Base-by-base conservation (phyloP, 1,140 invertebrate genomes). In the Cherax quadricarinatus region DNA sequence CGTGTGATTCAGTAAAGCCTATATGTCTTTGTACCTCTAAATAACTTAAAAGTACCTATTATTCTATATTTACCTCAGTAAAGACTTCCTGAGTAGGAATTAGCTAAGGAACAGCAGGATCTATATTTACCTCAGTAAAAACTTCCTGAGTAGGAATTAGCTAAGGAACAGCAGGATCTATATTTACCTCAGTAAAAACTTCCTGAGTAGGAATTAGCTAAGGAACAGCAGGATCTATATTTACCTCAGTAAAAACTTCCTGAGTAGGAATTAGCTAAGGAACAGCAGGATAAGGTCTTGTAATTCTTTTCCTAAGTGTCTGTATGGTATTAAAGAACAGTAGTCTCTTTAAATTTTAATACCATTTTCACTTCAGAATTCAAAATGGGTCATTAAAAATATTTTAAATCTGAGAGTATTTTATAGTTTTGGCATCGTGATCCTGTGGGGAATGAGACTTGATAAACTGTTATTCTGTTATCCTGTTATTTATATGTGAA, bases 11-110 rank as follows among this genome's bases (percentile, higher is more conserved):
- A n/a, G 75, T 80, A 86, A 86, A 73, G 89, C n/a, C 84, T 85
- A 57, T 24, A 83, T 89, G 88, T 83, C 89, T 86, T 91, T 80
- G 84, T 86, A 91, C 89, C 80, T 85, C 89, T 84, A 91, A 60
- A 91, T 89, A 89, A 80, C 83, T 62, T 80, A 91, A 91, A 91
- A 70, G 73, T 91, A 91, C 84, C 84, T 91, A 91, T 91, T 91
- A 86, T 91, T 91, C 89, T 91, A 91, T 91, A 91, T 86, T 91
- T 80, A 86, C 84, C 86, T 91, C 75, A 62, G 83, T 86, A 86
- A 49, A 60, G 60, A 51, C 81, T 90, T 75, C 70, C 73, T 91
- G 4, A 75, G 66, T 91, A 79, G 73, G 41, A 57, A 30, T 30
- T 66, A 60, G 53, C 18, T 57, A 85, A 81, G 89, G 84, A 73